Conservation (phyloP, 2,888 invertebrate species). For the Linnaemya vulpina region DNA sequence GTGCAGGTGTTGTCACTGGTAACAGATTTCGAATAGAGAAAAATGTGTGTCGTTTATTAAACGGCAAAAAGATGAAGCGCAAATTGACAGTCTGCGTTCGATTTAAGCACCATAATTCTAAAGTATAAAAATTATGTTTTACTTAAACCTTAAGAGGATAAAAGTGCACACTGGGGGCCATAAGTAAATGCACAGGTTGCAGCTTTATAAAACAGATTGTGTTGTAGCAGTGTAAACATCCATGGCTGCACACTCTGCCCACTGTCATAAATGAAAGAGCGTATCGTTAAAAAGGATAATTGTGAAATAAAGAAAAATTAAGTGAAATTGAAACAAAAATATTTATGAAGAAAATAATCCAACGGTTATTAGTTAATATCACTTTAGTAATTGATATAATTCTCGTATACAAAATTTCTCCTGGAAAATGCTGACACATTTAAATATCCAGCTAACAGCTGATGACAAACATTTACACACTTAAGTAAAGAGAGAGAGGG, state of each 20-base stretch:
- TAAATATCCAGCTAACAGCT: too few relatives aligned
- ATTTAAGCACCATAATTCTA: slow-evolving; percentile 11
- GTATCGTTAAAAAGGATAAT: too few relatives aligned
- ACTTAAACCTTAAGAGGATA: not conserved
- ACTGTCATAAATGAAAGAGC: not conserved
- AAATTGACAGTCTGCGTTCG: slow-evolving; percentile 1
- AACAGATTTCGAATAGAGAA: slow-evolving; percentile 29
- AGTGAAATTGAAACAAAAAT: too few relatives aligned
- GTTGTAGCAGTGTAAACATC: not conserved
- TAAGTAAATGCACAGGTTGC: not conserved
- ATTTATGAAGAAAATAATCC: too few relatives aligned
- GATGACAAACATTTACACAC: too few relatives aligned
- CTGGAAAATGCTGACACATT: not conserved
- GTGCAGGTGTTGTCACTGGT: slow-evolving; percentile 35
- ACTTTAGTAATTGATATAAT: too few relatives aligned
- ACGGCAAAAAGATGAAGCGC: not conserved
- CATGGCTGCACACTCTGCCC: not conserved
- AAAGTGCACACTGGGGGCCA: not conserved
- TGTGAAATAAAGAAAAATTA: too few relatives aligned
- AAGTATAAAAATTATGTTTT: slow-evolving; percentile 15
- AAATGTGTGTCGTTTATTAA: slow-evolving; percentile 18
- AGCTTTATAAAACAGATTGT: not conserved
- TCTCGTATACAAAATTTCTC: too few relatives aligned
- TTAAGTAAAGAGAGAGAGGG: too few relatives aligned
- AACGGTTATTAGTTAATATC: too few relatives aligned